Evolutionary conservation across 1,140 invertebrate genomes (phyloP), one percentile per base, ranked within the genome.

Genomic region (Leptinotarsa defecta): DNA sequence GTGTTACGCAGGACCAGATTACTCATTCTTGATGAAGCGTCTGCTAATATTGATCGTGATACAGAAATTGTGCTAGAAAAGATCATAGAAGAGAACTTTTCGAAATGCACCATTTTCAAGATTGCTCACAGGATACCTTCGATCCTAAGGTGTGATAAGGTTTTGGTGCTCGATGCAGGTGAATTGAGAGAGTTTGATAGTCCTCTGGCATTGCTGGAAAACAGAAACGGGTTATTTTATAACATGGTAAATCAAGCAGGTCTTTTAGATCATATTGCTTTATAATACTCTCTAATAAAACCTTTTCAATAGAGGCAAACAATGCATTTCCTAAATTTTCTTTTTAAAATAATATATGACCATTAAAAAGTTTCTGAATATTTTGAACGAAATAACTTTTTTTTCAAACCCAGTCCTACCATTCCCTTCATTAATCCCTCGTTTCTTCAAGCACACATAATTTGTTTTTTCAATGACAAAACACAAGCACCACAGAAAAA

Each of bases 101-200:
- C 84, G 0, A 83, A 90, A 74, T 92, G 91, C 75, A 95, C 94
- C 0, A 92, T 96, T 5, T 85, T 96, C 4, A 95, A 94, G 1
- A 94, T 96, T 78, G 94, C 94, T 6, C 94, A 95, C 86, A 87
- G 94, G 63, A 85, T 95, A 6, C 91, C 94, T 77, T 95, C 94
- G 0, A 92, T 96, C 49, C 92, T 96, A 90, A 92, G 96, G 81
- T 92, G 89, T 74, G 91, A 92, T 80, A 87, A 89, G 73, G 89
- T 95, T 70, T 86, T 95, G 80, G 92, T 94, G 1, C 90, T 95
- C 88, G 90, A 92, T 81, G 88, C 87, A 17, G 90, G 90, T 17
- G 82, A 85, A 75, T 86, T 90, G 78, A 86, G 88, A 62, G 91
- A 96, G 86, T 94, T 92, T 84, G 93, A 93, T 78, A 89, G 90